Evolutionary conservation across 2,797 vertebrate genomes (phyloP), one percentile per base, ranked within the genome.

Genomic region (Fistularia commersonii): DNA sequence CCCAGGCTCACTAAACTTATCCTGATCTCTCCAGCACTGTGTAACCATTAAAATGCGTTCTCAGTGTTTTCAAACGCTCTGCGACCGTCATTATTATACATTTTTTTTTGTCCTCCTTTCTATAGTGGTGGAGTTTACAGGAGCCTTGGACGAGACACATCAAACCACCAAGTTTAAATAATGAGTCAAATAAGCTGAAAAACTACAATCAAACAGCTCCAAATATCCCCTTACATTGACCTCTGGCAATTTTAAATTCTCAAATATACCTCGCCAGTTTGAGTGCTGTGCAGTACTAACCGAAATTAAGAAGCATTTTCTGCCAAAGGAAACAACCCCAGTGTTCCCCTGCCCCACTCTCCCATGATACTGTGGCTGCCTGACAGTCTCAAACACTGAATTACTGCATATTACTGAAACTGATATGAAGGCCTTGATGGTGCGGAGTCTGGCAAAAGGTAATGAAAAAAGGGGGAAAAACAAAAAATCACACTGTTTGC

Each of bases 311-410:
- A 45, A 54, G 66, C 39, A 48, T 56, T 38, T 40, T 15, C 34
- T 61, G 72, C 74, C 72, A 81, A 36, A 57, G 48, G 43, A 72
- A 76, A 77, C 73, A 73, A 13, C 9, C 41, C 6, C 45, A n/a
- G 11, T 35, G 45, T 40, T 52, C 31, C 54, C 32, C 32, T 34
- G 40, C 43, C 47, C 35, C 45, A 9, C 33, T 57, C 60, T 56
- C 50, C 45, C 56, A 45, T 55, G 9, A 47, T 64, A 60, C 56
- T 31, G 12, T 33, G 44, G 14, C 44, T 38, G 46, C 14, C 44
- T 11, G 34, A 56, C 42, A 33, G 36, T 15, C 13, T 48, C 44
- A 57, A 60, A 49, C 11, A 45, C 23, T 14, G 37, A 58, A 39
- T n/a, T 45, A 13, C 23, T 50, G 6, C 9, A 32, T 14, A 38